Evolutionary conservation across 2,113 vertebrate species (phyloP), one percentile per base, ranked within the genome.

Genomic region (Speoplatyrhinus poulsoni): DNA sequence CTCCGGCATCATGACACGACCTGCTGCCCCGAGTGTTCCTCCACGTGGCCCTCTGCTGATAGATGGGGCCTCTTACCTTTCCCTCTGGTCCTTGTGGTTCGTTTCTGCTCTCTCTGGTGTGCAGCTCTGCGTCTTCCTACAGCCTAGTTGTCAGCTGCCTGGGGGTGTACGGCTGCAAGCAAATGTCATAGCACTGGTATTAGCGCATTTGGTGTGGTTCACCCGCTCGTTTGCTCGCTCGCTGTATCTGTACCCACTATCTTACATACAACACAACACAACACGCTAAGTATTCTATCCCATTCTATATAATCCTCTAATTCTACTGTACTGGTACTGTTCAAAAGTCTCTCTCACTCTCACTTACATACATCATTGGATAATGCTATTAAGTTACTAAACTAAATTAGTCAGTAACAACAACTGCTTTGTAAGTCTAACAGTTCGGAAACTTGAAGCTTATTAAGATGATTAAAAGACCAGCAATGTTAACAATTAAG

Each of bases 1-100:
- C 32, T 89, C 89, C 12, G 84, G 85, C 88, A 91, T 90, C 6
- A 17, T 77, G 58, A 46, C 46, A 48, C 62, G 59, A 50, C 62
- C 16, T 61, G 60, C 16, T 17, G 5, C 32, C 17, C 15, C 5
- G 36, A 41, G 32, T 8, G 33, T 36, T 56, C 19, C 46, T 56
- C 46, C 26, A 41, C 62, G 12, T 33, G 4, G 0, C 50, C 15
- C 60, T 15, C 67, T 16, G 67, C 60, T 46, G 67, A 60, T 69
- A 60, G 69, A 68, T 52, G 69, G 66, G 32, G 67, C 60, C 72
- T 70, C 52, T 70, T n/a, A 46, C 54, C 50, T 11, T 52, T 59
- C 15, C 60, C 47, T 50, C 50, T 41, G 49, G 11, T 8, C 3
- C 49, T 32, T 33, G 10, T 41, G 62, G 33, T 33, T 33, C 46